Evolutionary conservation across 1,140 invertebrate species (phyloP), one percentile per base, ranked within the genome.

Genomic region (Dendroctonus valens): DNA sequence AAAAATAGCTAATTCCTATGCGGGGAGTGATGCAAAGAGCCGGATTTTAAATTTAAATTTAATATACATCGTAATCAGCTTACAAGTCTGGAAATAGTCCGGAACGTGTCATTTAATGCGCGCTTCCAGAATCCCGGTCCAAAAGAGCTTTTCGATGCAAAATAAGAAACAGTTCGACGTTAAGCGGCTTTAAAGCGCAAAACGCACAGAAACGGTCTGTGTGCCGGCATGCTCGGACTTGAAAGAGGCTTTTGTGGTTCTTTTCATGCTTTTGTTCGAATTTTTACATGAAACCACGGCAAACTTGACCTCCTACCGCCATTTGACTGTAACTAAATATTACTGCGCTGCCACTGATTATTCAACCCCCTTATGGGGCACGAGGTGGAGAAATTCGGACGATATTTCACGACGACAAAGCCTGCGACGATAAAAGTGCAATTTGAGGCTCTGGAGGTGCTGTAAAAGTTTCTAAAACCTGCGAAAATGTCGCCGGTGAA

Each of bases 371-470:
- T 11, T 11, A 15, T 40, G 37, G 8, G 11, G 11, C n/a, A 39
- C 53, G 9, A 39, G 5, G 53, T 40, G 14, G 11, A 11, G 9
- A 41, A 55, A 15, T 39, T 54, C 14, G 9, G 38, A 6, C 4
- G 7, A 55, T 55, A 55, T 14, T 55, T 55, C 53, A 55, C 26
- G 15, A 40, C 53, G 53, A 55, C 53, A 55, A 55, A 55, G 53
- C 8, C 8, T 40, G 53, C 7, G 15, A 55, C 39, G 37, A 39
- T 55, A 55, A 55, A 55, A 55, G 53, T 55, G 53, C 53, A 55
- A 55, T 55, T 55, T 55, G 53, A 55, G 53, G 53, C 53, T 55
- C n/a, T 55, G 53, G 50, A 51, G 50, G 11, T 15, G 15, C 39
- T 26, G 39, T 55, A 55, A 55, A 55, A 55, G 37, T 55, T 55